Evolutionary conservation across 1,140 invertebrate species (phyloP), one percentile per base, ranked within the genome.

Genomic region (Papilio polytes): DNA sequence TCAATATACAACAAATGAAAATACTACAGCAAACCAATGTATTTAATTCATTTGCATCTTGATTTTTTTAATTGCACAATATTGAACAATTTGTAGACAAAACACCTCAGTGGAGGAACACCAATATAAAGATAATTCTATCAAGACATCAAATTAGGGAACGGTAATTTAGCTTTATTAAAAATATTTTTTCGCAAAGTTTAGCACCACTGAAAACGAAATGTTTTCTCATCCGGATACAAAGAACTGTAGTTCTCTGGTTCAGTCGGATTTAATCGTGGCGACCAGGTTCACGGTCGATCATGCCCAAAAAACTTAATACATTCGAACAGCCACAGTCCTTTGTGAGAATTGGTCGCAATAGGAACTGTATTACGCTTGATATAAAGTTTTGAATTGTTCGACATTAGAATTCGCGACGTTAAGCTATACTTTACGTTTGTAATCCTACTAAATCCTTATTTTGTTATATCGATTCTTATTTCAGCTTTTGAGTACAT

Each of bases 201-300:
- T 78, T 59, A 66, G 41, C 18, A 44, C 77, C 77, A 66, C 77
- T 78, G 77, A 63, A 78, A 78, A 78, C n/a, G 31, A 36, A 78
- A 78, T 36, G 59, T 66, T 59, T 63, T 63, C 46, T 76, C 36
- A 78, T 78, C 22, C 59, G 77, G 31, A 78, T 46, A 22, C 31
- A 59, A 78, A 66, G 77, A 78, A 78, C 77, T 63, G 77, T 78
- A 76, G 48, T 77, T 81, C 13, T 83, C 80, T 63, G 78, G 70
- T 83, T 77, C 63, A 53, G 31, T 79, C 63, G 82, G 66, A 79
- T 66, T 63, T 83, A 70, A 80, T 80, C 79, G 78, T 44, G 15
- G 26, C 78, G 76, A 80, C 48, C 82, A 78, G 53, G 51, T 81
- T 83, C 80, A 83, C 80, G 82, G 82, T 81, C 63, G 70, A 83